Evolutionary conservation across 2,113 vertebrate species (phyloP).

Genomic region (Recurvirostra avosetta): DNA sequence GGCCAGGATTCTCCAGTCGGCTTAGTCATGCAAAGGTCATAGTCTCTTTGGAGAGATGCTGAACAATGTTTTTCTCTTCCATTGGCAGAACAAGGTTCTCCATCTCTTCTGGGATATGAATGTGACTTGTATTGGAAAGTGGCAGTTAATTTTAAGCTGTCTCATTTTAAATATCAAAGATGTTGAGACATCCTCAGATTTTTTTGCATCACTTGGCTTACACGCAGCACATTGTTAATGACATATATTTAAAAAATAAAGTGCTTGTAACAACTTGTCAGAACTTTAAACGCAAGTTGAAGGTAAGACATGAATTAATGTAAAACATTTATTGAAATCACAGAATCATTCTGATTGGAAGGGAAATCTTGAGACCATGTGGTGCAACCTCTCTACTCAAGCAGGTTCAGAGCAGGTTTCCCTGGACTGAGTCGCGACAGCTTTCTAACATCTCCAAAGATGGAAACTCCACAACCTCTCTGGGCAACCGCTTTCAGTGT

Average conservation of each 20-base stretch:
- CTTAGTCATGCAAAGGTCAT: not conserved
- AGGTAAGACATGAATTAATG: not conserved
- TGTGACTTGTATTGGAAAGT: not conserved
- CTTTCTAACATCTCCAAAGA: not conserved
- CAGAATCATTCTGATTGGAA: not conserved
- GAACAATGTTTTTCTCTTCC: not conserved
- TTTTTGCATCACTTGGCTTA: not conserved
- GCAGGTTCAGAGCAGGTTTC: not conserved
- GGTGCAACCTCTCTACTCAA: not conserved
- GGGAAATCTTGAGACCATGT: not conserved
- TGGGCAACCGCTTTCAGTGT: not conserved
- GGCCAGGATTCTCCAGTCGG: not conserved
- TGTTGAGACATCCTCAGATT: not conserved
- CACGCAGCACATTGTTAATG: not conserved
- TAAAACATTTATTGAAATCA: not conserved
- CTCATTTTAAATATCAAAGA: not conserved
- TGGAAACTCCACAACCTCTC: not conserved
- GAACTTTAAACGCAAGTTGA: not conserved
- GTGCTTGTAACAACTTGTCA: not conserved
- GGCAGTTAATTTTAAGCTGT: not conserved
- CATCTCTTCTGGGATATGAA: not conserved
- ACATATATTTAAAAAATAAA: not conserved
- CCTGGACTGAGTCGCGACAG: not conserved
- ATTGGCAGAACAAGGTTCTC: not conserved
- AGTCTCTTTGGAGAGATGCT: not conserved